Conservation (phyloP, 2,888 invertebrate species). For the Drosophila nigritarsus region DNA sequence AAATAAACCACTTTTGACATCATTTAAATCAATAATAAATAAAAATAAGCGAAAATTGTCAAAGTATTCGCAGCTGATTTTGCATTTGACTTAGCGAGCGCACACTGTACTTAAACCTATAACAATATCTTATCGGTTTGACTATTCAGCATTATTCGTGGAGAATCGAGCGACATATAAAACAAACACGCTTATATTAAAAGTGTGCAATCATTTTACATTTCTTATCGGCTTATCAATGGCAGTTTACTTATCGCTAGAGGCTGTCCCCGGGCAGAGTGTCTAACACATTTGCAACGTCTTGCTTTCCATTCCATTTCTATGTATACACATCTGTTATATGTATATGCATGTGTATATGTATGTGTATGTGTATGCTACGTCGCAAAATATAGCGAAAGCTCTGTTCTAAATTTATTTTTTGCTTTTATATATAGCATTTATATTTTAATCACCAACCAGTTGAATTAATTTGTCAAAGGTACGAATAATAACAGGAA, state of each 20-base stretch:
- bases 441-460: background rate
- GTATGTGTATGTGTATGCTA: background rate
- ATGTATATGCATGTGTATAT: background rate
- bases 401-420: background rate
- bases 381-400: background rate
- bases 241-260: constrained; percentile 3
- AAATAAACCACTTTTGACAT: background rate
- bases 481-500: background rate
- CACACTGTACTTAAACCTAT: background rate
- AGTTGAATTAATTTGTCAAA: background rate
- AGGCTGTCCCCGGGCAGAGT: constrained; percentile 25
- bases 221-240: constrained; percentile 29
- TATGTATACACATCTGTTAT: background rate
- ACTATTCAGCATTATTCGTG: constrained; percentile 37
- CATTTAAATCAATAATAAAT: background rate
- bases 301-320: constrained; percentile 20
- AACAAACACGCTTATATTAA: background rate
- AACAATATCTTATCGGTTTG: constrained; percentile 8
- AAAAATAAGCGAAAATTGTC: background rate
- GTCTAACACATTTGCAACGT: constrained; percentile 20
- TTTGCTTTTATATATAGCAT: background rate
- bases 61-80: too few species aligned
- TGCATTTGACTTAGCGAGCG: background rate
- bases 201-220: constrained; percentile 30
- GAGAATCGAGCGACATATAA: background rate